Evolutionary conservation across 2,113 vertebrate genomes (phyloP).

Genomic region (Dromas ardeola): DNA sequence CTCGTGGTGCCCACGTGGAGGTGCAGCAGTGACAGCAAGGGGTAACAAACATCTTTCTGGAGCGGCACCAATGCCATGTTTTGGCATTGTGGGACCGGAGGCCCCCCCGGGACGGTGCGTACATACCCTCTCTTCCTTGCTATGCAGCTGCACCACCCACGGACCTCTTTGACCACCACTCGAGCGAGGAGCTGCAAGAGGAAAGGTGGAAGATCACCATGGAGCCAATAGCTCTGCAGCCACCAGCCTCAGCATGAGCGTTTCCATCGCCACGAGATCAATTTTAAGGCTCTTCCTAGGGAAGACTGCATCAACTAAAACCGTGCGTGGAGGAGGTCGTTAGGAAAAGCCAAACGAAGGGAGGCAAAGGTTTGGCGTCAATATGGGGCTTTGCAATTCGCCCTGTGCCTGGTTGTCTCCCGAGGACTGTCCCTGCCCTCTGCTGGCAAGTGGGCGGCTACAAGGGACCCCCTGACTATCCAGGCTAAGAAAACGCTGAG

Average conservation of each 20-base stretch:
- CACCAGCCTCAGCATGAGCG: fast-evolving
- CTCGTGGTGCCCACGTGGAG: fast-evolving
- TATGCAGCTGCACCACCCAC: conserved; percentile 76
- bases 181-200: conserved; percentile 83
- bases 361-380: background rate
- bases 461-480: background rate
- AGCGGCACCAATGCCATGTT: fast-evolving
- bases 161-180: conserved; percentile 88
- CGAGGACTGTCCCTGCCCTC: background rate
- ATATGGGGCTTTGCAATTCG: background rate
- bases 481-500: background rate
- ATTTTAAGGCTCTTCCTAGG: background rate
- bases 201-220: fast-evolving
- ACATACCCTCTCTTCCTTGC: conserved; percentile 79
- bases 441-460: fast-evolving
- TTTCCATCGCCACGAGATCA: fast-evolving
- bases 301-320: fast-evolving
- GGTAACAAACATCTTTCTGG: background rate
- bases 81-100: fast-evolving
- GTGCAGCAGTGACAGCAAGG: background rate
- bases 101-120: fast-evolving
- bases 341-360: background rate
- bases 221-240: background rate
- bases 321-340: fast-evolving
- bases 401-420: background rate